Base-by-base conservation (phyloP, 2,113 vertebrate genomes). In the Charadrius vociferus region DNA sequence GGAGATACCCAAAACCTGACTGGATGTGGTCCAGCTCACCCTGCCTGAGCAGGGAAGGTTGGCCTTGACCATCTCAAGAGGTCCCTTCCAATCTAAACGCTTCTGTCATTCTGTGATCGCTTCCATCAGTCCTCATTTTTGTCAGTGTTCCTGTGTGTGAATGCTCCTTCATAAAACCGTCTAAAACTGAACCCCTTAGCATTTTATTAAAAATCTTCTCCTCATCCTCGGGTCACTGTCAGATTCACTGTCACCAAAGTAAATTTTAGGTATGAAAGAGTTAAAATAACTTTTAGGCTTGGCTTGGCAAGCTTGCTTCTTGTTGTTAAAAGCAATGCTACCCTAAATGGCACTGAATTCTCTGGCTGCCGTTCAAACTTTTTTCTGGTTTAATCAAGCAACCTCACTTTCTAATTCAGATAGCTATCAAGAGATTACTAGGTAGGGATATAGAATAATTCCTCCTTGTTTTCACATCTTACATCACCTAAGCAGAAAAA, bases 321-420 rank as follows among this genome's bases (percentile, higher is more conserved):
- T 66, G 70, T 41, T 95, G 79, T 85, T 75, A 77, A 88, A 43
- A 93, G 62, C 83, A 62, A 4, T 26, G 62, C 89, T 97, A 81
- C 95, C 94, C 93, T 97, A 97, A 90, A 97, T 96, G 97, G 97
- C 81, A 66, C 79, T 70, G 81, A 95, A 41, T 55, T 95, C 62
- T 55, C 93, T 95, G 94, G 95, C 96, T 93, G 86, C 81, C 17
- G 3, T 53, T 84, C 81, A 86, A 27, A 41, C 59, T 68, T 84
- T 50, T 37, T 34, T 22, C 30, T 93, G 75, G 36, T 82, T 81
- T 86, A 58, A 66, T 95, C 50, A 22, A 21, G 22, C 90, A 80
- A 4, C 73, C 67, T 93, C 84, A 13, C 72, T 77, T 86, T 58
- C 80, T 32, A 65, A 70, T 72, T 80, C 79, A 66, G 55, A 70